These are phyloP conservation scores for Portunus trituberculatus DNA, from an alignment of 1,140 invertebrate genomes.

Conservation along the genomic window DNA sequence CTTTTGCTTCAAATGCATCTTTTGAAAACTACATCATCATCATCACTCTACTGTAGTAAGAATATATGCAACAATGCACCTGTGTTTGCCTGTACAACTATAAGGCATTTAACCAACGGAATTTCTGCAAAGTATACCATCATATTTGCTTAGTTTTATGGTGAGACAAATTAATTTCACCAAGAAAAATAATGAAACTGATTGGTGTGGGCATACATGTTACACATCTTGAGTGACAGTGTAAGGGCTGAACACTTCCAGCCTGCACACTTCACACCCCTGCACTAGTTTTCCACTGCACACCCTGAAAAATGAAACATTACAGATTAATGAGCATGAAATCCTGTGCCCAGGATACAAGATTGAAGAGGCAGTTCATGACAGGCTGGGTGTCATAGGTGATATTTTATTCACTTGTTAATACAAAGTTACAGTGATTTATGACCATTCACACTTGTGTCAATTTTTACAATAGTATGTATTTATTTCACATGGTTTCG, in stretches of 20 bases:
- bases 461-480: conserved; percentile 71
- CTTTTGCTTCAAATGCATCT: background rate
- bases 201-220: no score
- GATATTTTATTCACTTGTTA: conserved; percentile 75
- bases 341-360: background rate
- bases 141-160: background rate
- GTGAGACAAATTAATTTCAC: background rate
- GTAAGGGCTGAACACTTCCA: no score
- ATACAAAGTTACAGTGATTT: conserved; percentile 76
- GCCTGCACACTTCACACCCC: no score
- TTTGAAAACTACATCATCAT: background rate
- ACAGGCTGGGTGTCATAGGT: conserved; percentile 32
- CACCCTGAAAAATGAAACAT: no score
- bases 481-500: conserved; percentile 33
- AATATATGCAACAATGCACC: background rate
- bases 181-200: background rate
- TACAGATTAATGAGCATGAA: no score
- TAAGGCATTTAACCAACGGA: background rate
- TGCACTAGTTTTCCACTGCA: no score
- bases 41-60: background rate
- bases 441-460: conserved; percentile 72
- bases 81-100: background rate
- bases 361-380: no score
- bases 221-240: no score
- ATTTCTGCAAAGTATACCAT: background rate